These are phyloP conservation scores for Lophius piscatorius DNA, from an alignment of 2,113 vertebrate genomes.

Conservation along the genomic window DNA sequence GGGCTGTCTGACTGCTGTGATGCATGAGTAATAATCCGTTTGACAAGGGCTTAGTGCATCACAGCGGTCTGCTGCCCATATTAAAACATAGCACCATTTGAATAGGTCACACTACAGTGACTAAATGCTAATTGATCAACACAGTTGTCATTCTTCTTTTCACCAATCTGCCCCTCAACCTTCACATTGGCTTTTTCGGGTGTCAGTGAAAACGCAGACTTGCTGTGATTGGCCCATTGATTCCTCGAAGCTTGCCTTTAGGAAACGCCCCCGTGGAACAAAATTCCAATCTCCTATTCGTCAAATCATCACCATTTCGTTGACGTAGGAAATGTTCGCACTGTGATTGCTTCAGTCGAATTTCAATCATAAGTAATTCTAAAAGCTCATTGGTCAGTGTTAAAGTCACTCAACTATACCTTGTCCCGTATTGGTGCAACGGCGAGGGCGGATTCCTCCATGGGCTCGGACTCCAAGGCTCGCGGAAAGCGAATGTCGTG, in stretches of 20 bases:
- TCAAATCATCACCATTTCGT: constrained; percentile 17
- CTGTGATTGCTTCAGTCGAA: constrained; percentile 27
- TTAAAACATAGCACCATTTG: constrained; percentile 11
- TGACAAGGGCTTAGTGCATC: no score
- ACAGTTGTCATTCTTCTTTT: constrained; percentile 55
- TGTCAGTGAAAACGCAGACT: constrained; percentile 60
- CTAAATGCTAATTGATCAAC: constrained; percentile 52
- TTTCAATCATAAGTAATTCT: constrained; percentile 57
- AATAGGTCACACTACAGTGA: constrained; percentile 15
- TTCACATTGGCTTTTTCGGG: constrained; percentile 57
- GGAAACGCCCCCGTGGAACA: constrained; percentile 34
- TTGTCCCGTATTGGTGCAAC: constrained; percentile 75
- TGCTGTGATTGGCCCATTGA: constrained; percentile 50
- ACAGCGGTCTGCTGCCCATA: constrained; percentile 12
- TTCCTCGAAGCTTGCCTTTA: background rate
- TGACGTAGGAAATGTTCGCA: rapidly evolving
- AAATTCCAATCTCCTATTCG: constrained; percentile 65
- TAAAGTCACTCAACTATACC: constrained; percentile 30
- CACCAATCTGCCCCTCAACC: constrained; percentile 28
- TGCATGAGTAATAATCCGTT: no score
- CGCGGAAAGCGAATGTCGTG: constrained; percentile 86
- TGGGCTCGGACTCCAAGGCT: constrained; percentile 79
- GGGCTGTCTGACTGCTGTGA: no score
- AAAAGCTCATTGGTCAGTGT: constrained; percentile 31
- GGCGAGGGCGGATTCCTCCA: constrained; percentile 68